Conservation (phyloP, 2,797 vertebrate genomes). For the Danio aesculapii region DNA sequence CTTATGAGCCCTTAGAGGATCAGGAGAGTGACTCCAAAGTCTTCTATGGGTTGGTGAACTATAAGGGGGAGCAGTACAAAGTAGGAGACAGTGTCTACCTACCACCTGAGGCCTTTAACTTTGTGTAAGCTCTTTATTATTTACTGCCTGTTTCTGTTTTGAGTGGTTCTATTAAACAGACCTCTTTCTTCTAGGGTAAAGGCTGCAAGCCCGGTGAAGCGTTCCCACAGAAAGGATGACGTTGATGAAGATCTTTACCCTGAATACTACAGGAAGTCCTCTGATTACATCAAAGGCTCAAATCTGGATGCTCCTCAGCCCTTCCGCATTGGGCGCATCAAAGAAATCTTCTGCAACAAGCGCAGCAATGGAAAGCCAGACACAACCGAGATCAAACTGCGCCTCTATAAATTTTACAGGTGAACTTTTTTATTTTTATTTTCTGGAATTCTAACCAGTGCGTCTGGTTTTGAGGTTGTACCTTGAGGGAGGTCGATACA, state of each 20-base stretch:
- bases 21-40: constrained; percentile 77
- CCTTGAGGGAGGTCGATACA: too few relatives aligned
- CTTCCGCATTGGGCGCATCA: constrained; percentile 89
- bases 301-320: constrained; percentile 93
- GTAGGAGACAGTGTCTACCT: constrained; percentile 90
- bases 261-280: constrained; percentile 95
- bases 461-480: background rate
- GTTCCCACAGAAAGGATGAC: constrained; percentile 89
- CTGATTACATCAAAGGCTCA: constrained; percentile 97
- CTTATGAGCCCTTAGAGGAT: constrained; percentile 78
- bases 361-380: constrained; percentile 88
- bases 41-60: constrained; percentile 83
- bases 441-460: background rate
- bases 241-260: constrained; percentile 94
- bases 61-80: constrained; percentile 86
- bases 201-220: constrained; percentile 88
- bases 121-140: constrained; percentile 77
- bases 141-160: background rate
- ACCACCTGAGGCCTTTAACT: constrained; percentile 86
- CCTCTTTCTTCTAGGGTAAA: constrained; percentile 79
- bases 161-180: background rate
- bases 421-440: constrained; percentile 47
- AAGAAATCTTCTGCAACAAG: constrained; percentile 89
- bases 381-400: constrained; percentile 85
- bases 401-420: constrained; percentile 94